Evolutionary conservation across 2,113 vertebrate species (phyloP).

Genomic region (Psilopogon haemacephalus): DNA sequence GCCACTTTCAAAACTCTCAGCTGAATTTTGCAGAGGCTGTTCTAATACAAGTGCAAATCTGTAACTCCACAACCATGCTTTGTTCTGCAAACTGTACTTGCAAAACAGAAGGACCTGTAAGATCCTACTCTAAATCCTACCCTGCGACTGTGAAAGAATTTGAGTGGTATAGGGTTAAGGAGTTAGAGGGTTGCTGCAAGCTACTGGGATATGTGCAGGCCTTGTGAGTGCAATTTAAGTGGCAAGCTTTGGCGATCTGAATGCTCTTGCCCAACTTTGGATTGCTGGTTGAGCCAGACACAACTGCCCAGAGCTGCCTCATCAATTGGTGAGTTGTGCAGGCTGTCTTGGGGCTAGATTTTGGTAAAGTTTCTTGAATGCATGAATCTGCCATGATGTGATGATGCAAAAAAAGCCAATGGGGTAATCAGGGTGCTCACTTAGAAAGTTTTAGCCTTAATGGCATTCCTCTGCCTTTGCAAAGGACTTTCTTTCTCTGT

Average conservation of each 20-base stretch:
- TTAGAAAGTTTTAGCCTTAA: slow-evolving; percentile 17
- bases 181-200: background rate
- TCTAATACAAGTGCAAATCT: background rate
- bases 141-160: background rate
- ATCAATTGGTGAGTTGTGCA: background rate
- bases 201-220: background rate
- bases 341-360: background rate
- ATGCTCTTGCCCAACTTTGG: background rate
- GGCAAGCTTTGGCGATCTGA: background rate
- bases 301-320: background rate
- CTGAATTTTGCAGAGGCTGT: background rate
- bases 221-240: background rate
- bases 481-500: slow-evolving; percentile 21
- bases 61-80: background rate
- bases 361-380: background rate
- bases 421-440: background rate
- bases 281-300: background rate
- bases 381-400: background rate
- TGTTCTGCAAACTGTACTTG: background rate
- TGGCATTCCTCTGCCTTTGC: slow-evolving; percentile 34
- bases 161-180: fast-evolving
- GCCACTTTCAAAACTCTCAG: background rate
- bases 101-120: background rate
- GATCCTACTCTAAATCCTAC: background rate
- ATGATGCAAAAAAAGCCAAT: background rate